phyloP scores from a whole-genome alignment of 2,113 vertebrate species.

The Hippopotamus amphibius region DNA sequence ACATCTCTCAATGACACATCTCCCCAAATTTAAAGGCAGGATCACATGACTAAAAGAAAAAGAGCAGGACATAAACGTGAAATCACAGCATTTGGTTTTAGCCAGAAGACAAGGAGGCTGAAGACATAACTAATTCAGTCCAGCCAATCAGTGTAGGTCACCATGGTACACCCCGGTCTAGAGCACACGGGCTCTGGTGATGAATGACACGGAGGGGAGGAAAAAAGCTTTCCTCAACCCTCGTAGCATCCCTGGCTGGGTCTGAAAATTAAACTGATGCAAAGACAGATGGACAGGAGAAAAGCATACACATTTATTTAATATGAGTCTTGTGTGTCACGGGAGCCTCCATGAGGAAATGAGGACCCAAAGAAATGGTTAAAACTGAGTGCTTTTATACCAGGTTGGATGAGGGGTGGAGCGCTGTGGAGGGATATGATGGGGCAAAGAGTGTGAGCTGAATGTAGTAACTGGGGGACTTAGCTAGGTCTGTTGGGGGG shows the following conservation, averaged over 20 bases:
- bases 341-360: not conserved
- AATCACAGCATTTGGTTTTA: not conserved
- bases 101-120: not conserved
- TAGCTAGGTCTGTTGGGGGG: not conserved
- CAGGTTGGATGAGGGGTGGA: not conserved
- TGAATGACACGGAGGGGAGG: not conserved
- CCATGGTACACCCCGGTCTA: fast-evolving
- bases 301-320: not conserved
- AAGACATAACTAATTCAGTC: not conserved
- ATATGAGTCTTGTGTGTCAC: not conserved
- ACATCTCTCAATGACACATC: not conserved
- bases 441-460: not conserved
- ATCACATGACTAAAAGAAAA: not conserved
- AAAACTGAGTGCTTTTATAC: not conserved
- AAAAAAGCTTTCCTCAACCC: not conserved
- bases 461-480: not conserved
- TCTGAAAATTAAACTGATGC: not conserved
- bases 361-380: not conserved
- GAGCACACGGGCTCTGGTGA: fast-evolving
- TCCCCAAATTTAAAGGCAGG: not conserved
- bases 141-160: fast-evolving
- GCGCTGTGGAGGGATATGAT: not conserved
- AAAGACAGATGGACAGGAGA: not conserved
- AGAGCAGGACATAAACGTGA: not conserved
- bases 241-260: not conserved